Evolutionary conservation across 1,140 invertebrate genomes (phyloP), one percentile per base, ranked within the genome.

Genomic region (Diuraphis noxia): DNA sequence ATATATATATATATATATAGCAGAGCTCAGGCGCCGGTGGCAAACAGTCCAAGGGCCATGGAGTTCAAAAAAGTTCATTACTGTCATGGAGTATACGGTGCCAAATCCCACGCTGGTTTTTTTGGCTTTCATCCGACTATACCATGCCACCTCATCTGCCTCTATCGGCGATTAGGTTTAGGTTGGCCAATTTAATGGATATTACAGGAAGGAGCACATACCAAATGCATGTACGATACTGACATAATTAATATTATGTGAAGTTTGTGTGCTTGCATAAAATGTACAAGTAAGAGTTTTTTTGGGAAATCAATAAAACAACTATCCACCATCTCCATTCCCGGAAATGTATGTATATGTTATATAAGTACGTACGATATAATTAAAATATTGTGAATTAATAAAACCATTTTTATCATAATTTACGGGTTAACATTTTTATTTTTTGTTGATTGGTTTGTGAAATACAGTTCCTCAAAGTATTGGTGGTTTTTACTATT

Each of bases 11-110:
- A 13, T 72, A n/a, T 72, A 19, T 63, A 63, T 13, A 63, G 13
- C 56, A 72, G 56, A 72, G 56, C 5, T 72, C 6, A 2, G 30
- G n/a, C n/a, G 56, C 34, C 56, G 30, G 56, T 23, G 30, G 30
- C 19, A 63, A 63, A 63, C 3, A 30, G 56, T 63, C 56, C 56
- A 63, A 63, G 30, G 56, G 56, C 30, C 25, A 30, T 13, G 13
- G 30, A 72, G 56, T 72, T 72, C 56, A 72, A 72, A 72, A 72
- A 72, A 72, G 56, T 72, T 72, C 56, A 72, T 72, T 72, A 72
- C 56, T 72, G 56, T 72, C 56, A 72, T n/a, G 30, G 56, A 72
- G 56, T n/a, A 72, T n/a, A 72, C 10, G 9, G 56, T 72, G 56
- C 56, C 56, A 72, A 72, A n/a, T 72, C 30, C 56, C 34, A 72